Conservation (phyloP, 2,113 vertebrate genomes). For the Sterrhoptilus dennistouni region DNA sequence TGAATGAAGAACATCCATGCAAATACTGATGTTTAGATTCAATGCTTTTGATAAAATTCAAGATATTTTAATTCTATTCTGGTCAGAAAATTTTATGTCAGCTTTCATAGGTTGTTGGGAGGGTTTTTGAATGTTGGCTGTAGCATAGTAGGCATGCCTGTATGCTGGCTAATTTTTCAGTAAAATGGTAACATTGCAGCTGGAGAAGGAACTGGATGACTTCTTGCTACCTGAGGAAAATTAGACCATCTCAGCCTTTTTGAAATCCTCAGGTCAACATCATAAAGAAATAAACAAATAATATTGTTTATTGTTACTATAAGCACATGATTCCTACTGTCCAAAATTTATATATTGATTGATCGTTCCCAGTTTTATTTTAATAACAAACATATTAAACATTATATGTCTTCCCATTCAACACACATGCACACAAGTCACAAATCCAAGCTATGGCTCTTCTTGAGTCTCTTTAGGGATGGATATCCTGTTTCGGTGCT, state of each 20-base stretch:
- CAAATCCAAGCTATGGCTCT: not conserved
- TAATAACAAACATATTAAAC: not conserved
- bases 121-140: not conserved
- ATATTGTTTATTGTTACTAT: not conserved
- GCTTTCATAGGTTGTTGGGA: not conserved
- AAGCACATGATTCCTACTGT: not conserved
- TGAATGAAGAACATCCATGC: not conserved
- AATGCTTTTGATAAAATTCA: not conserved
- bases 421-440: accelerated
- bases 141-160: not conserved
- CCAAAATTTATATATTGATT: not conserved
- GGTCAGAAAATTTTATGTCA: not conserved
- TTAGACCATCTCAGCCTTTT: not conserved
- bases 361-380: not conserved
- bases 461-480: not conserved
- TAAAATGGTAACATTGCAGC: not conserved
- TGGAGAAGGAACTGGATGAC: not conserved
- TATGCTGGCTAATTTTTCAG: not conserved
- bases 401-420: not conserved
- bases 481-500: not conserved
- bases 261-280: not conserved
- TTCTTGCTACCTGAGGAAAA: not conserved
- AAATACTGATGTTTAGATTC: not conserved
- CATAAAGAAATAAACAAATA: not conserved
- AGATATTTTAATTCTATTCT: not conserved